phyloP scores from a whole-genome alignment of 2,113 vertebrate species.

The Gobiocypris rarus region DNA sequence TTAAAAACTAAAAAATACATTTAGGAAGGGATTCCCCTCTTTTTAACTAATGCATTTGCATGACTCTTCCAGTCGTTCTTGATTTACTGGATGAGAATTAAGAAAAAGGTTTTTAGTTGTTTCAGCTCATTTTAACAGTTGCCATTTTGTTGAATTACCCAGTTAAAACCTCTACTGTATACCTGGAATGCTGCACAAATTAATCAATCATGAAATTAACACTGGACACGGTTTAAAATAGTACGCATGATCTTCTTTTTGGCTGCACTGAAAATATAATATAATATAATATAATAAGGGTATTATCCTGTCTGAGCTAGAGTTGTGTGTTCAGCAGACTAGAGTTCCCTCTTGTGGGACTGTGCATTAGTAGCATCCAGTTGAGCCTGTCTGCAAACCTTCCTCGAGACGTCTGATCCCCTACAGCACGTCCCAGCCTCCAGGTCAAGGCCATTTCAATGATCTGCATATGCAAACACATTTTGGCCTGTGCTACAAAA shows the following conservation, averaged over 20 bases:
- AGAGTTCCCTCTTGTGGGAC: slow-evolving; percentile 24
- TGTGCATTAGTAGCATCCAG: slow-evolving; percentile 32
- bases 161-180: neutral
- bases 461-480: neutral
- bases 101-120: neutral
- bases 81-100: neutral
- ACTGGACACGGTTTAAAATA: neutral
- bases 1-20: neutral
- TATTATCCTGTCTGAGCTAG: slow-evolving; percentile 54
- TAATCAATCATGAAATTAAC: neutral
- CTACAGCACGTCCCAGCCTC: neutral
- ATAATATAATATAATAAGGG: neutral
- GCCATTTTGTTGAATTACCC: neutral
- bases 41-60: neutral
- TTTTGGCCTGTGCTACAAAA: neutral
- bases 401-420: slow-evolving; percentile 33
- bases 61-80: neutral
- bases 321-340: neutral
- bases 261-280: neutral
- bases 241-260: neutral
- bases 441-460: neutral
- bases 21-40: neutral
- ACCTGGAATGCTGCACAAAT: neutral
- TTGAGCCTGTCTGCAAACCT: neutral
- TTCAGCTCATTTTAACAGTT: neutral